Evolutionary conservation across 2,888 invertebrate genomes (phyloP), one percentile per base, ranked within the genome.

Genomic region (Apamea sordens): DNA sequence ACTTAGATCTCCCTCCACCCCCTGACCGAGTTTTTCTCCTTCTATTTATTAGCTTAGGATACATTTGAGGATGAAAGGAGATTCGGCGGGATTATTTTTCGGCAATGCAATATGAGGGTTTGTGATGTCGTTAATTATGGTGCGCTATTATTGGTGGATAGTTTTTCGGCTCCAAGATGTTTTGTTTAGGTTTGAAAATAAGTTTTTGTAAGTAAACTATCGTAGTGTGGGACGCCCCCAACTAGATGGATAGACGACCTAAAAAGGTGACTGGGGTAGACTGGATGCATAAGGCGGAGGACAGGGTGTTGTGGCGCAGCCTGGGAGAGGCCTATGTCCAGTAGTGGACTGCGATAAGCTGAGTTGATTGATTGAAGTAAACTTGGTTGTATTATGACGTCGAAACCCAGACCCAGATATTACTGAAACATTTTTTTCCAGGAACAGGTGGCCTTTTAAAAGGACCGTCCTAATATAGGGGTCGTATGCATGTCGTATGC

Each of bases 41-140:
- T 91, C 93, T 95, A 95, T 96, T 96, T 96, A 96, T 96, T 95
- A 95, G 94, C 94, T 94, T 92, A 92, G 94, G 94, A 94, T 95
- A 94, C 94, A 94, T 94, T 94, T 90, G 93, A 92, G 94, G 94
- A 94, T 93, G 93, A 93, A 93, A 92, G 91, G 90, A 92, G 88
- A 89, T 91, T 89, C 89, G 88, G 86, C 86, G 89, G 92, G 95
- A 95, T 95, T 94, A 95, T 94, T 93, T 93, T 89, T 90, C 85
- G 81, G 91, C 93, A 90, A 91, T 93, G 93, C 94, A 94, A 94
- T 94, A 94, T 93, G 91, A 92, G 91, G 92, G 89, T 91, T 91
- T 90, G 91, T 88, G 89, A 89, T 90, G 88, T 90, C 90, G 92
- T 93, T 93, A 90, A 89, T 93, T 92, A 92, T 88, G 83, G 87